Percentiles rank a stretch among this genome's conserved stretches.
Conservation (phyloP, 1,140 invertebrate species). For the Aphelinus atriplicis region DNA sequence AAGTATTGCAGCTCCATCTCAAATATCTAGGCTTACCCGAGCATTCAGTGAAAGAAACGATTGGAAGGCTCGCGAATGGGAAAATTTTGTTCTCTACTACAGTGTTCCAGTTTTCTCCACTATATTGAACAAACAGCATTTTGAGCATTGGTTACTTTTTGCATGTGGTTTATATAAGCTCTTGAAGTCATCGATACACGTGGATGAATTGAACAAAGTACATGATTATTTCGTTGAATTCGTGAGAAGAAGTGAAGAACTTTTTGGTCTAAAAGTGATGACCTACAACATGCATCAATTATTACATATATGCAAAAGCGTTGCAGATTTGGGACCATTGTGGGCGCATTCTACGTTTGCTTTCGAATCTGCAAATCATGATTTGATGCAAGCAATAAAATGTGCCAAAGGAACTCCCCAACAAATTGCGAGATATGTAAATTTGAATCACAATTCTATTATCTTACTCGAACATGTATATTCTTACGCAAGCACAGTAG, state of each 20-base stretch:
- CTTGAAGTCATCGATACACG: conserved; percentile 13
- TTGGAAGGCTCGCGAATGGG: conserved; percentile 34
- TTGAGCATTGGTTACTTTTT: conserved; percentile 25
- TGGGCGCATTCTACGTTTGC: conserved; percentile 35
- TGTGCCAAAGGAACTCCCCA: conserved; percentile 25
- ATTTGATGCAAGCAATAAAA: conserved; percentile 37
- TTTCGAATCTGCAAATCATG: conserved; percentile 39
- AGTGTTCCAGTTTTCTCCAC: conserved; percentile 14
- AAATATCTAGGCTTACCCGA: conserved; percentile 25
- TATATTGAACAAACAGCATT: background rate
- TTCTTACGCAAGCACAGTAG: background rate
- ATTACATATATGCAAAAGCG: conserved; percentile 33
- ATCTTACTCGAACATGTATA: conserved; percentile 11
- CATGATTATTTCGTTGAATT: conserved; percentile 23
- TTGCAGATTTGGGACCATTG: conserved; percentile 39
- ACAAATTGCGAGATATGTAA: conserved; percentile 28
- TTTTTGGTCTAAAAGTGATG: conserved; percentile 30
- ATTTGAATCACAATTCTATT: conserved; percentile 4
- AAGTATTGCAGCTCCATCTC: conserved; percentile 17
- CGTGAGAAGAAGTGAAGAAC: conserved; percentile 28
- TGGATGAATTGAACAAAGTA: conserved; percentile 23
- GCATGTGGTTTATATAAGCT: conserved; percentile 22
- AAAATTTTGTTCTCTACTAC: conserved; percentile 32
- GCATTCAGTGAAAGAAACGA: conserved; percentile 11
- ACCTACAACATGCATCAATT: conserved; percentile 41